Base-by-base conservation (phyloP, 2,797 vertebrate species). In the Etheostoma perlongum region DNA sequence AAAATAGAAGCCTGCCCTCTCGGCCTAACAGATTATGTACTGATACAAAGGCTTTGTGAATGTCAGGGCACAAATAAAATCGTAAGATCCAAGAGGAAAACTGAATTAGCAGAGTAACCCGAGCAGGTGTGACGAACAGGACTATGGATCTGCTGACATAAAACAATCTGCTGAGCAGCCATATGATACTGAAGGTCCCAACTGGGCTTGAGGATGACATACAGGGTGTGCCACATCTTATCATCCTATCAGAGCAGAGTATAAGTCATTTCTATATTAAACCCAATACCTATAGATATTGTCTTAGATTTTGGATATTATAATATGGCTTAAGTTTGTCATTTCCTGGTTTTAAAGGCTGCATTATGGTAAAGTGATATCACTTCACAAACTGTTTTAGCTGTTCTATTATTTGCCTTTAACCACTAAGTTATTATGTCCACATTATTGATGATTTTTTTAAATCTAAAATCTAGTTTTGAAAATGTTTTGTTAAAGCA, bases 21-120 rank as follows among this genome's bases (percentile, higher is more conserved):
- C 16, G 52, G 74, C 80, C 85, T 40, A 66, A 78, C 74, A 71
- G 76, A 60, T 85, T 58, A 73, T 62, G 67, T 70, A 68, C n/a
- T 65, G 69, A 78, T 58, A 59, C 15, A 1, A 74, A 72, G 66
- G 66, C 65, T 63, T 49, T 51, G 47, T 65, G 75, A 75, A 66
- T 79, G 79, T 81, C 75, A 64, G 69, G 61, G 58, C 54, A 76
- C 68, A 74, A 75, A 76, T 57, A 82, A 68, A 57, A 84, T 3
- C 2, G 23, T 47, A 36, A 40, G 40, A 73, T 55, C 55, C 2
- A 21, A 40, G 57, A 69, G 71, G 64, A 51, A 85, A 89, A 89
- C 36, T 66, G 36, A 87, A 84, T 89, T 79, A 90, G 46, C 42
- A 30, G 36, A 54, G 91, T 80, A 90, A 90, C 60, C 40, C 1